Conservation (phyloP, 2,797 vertebrate genomes). For the Scolopax bukidnonensis region DNA sequence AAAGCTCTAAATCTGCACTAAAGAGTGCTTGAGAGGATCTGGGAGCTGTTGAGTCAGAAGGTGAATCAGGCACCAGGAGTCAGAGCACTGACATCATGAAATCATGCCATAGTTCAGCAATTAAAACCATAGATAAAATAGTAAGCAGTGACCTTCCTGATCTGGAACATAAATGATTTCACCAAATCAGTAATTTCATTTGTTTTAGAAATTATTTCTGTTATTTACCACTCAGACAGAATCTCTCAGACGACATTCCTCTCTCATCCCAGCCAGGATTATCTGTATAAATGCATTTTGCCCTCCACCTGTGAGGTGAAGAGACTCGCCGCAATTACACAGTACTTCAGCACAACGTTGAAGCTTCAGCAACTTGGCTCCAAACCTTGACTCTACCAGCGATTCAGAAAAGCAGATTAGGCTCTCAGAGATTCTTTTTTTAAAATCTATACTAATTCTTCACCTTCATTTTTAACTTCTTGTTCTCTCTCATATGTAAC, state of each 20-base stretch:
- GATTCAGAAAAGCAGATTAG: slow-evolving; percentile 7
- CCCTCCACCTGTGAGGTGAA: not conserved
- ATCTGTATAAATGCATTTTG: not conserved
- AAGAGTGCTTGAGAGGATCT: not conserved
- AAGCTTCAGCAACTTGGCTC: not conserved
- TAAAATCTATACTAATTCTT: not conserved
- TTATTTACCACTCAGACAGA: not conserved
- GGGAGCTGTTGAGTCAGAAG: slow-evolving; percentile 7
- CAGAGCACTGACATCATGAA: not conserved
- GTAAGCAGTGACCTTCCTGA: not conserved
- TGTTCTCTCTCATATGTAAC: not conserved
- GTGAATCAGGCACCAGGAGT: not conserved
- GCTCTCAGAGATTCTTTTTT: not conserved
- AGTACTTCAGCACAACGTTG: not conserved
- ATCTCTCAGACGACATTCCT: not conserved
- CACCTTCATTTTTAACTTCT: not conserved
- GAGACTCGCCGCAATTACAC: not conserved
- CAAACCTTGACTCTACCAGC: not conserved
- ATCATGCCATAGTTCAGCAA: not conserved
- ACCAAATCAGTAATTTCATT: not conserved
- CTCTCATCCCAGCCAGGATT: not conserved
- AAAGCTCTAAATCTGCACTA: slow-evolving; percentile 6
- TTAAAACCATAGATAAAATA: slow-evolving; percentile 20
- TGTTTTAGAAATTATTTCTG: not conserved
- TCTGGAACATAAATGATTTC: not conserved